Percentiles rank a stretch among this genome's conserved stretches.
phyloP scores from a whole-genome alignment of 2,888 invertebrate species.

The Chironomus riparius region DNA sequence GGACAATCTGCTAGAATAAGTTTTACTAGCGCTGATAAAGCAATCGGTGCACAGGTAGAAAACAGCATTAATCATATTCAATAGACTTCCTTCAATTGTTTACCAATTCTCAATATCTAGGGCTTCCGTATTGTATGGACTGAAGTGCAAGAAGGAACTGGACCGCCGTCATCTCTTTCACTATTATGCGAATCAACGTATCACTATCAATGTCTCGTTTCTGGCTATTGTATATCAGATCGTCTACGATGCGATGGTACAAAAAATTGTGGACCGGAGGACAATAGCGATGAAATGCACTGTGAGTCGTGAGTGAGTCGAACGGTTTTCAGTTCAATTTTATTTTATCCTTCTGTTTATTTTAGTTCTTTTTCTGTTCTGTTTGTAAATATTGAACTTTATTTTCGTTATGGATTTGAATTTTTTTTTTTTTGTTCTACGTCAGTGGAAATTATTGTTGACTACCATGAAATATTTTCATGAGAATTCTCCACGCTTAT shows the following conservation, averaged over 20 bases:
- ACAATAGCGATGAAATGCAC: slow-evolving; percentile 45
- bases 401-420: neutral
- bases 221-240: slow-evolving; percentile 69
- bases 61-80: neutral
- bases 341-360: slow-evolving; percentile 27
- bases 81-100: slow-evolving; percentile 5
- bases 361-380: slow-evolving; percentile 30
- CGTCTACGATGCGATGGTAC: slow-evolving; percentile 67
- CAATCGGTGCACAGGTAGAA: slow-evolving; percentile 67
- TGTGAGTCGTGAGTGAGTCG: slow-evolving; percentile 47
- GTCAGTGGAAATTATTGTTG: no score
- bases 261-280: slow-evolving; percentile 62
- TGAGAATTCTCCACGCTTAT: no score
- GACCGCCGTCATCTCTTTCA: slow-evolving; percentile 40
- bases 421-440: neutral
- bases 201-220: slow-evolving; percentile 62
- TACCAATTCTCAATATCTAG: slow-evolving; percentile 35
- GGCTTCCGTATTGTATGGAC: slow-evolving; percentile 95
- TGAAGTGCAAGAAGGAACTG: slow-evolving; percentile 63
- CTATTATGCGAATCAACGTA: slow-evolving; percentile 48
- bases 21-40: slow-evolving; percentile 91
- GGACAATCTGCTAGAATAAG: slow-evolving; percentile 82
- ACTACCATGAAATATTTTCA: no score
- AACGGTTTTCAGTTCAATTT: slow-evolving; percentile 46
- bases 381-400: slow-evolving; percentile 5